A percentile compares a stretch with the other conserved stretches of the same genome.
phyloP scores from a whole-genome alignment of 2,888 invertebrate genomes.

The Ceratothoa steindachneri region DNA sequence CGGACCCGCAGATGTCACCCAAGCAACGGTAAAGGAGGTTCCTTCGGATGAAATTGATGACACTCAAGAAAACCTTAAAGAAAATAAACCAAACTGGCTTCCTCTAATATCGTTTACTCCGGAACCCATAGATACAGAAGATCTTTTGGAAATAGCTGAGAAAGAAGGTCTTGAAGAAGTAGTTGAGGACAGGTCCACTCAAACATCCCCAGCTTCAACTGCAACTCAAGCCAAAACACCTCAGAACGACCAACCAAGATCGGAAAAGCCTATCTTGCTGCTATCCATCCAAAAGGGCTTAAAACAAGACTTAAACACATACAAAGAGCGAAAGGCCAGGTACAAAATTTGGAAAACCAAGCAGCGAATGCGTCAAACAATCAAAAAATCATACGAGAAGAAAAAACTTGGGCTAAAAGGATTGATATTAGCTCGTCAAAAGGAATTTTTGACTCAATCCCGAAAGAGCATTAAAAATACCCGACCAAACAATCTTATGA shows the following conservation, averaged over 20 bases:
- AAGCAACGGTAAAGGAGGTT: neutral
- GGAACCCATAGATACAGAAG: constrained; percentile 22
- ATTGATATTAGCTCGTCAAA: neutral
- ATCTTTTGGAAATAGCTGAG: constrained; percentile 28
- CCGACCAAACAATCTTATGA: neutral
- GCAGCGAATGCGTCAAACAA: neutral
- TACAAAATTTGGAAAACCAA: neutral
- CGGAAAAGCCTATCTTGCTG: too few species aligned
- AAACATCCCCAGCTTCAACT: neutral
- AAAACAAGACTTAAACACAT: neutral
- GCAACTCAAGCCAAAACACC: neutral
- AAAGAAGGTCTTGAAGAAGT: constrained; percentile 31
- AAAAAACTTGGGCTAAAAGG: neutral
- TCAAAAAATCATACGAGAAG: neutral
- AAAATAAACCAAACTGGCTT: constrained; percentile 21
- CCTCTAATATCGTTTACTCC: constrained; percentile 22
- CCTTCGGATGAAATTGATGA: neutral
- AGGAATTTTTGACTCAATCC: neutral
- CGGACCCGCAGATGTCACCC: neutral
- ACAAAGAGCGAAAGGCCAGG: neutral
- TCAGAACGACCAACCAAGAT: neutral
- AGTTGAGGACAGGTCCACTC: neutral
- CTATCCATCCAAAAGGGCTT: neutral
- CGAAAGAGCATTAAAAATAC: neutral
- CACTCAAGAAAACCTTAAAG: constrained; percentile 2